Conservation (phyloP, 2,888 invertebrate genomes). For the Orthosia gracilis region DNA sequence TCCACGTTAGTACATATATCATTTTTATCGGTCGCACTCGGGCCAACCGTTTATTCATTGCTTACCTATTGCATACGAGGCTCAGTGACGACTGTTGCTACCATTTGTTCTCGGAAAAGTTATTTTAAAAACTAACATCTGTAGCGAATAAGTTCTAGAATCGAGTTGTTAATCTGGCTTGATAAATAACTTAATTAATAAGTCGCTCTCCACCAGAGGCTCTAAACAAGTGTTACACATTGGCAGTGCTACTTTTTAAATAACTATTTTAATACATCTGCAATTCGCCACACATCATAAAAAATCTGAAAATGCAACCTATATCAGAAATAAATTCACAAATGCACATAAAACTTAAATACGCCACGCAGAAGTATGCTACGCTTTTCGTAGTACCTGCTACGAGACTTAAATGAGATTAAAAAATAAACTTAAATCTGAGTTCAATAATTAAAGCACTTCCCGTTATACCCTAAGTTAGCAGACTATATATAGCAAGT, state of each 20-base stretch:
- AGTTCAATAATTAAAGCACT: constrained; percentile 60
- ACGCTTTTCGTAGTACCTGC: constrained; percentile 48
- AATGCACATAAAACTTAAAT: neutral
- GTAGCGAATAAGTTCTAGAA: neutral
- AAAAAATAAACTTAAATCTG: constrained; percentile 49
- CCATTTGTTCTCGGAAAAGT: constrained; percentile 68
- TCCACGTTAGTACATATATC: constrained; percentile 88
- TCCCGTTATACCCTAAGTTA: constrained; percentile 50
- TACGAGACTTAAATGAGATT: constrained; percentile 39
- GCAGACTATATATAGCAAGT: constrained; percentile 61
- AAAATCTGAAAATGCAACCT: neutral
- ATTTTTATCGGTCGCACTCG: constrained; percentile 90
- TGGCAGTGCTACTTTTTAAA: neutral
- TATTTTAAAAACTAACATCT: neutral
- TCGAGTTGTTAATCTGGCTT: neutral
- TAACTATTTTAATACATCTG: neutral
- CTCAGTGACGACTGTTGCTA: constrained; percentile 79
- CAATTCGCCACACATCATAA: neutral
- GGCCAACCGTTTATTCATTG: constrained; percentile 89
- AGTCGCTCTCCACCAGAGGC: neutral
- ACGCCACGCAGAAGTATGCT: constrained; percentile 20
- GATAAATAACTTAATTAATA: neutral
- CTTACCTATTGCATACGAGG: constrained; percentile 89
- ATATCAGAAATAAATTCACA: constrained; percentile 1
- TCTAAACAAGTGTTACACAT: neutral